Evolutionary conservation across 2,797 vertebrate species (phyloP).

Genomic region (Scolopax bukidnonensis): DNA sequence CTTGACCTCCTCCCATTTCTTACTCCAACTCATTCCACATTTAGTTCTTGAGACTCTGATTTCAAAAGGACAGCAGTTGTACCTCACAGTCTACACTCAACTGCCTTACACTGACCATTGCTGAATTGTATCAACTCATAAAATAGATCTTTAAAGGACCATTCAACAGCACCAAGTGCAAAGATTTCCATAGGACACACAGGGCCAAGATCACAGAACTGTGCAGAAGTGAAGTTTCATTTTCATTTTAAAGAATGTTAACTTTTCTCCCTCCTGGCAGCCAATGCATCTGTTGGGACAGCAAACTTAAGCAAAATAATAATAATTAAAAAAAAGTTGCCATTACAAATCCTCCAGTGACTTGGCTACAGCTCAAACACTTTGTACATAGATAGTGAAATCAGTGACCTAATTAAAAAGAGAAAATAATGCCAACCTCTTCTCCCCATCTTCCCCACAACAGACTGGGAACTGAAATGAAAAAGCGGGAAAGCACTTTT

Average conservation of each 20-base stretch:
- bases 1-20: background rate
- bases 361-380: background rate
- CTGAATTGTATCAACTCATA: background rate
- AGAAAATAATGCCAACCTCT: background rate
- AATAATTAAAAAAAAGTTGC: background rate
- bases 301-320: background rate
- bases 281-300: background rate
- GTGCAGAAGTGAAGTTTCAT: background rate
- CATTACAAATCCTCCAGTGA: background rate
- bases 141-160: background rate
- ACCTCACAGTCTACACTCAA: background rate
- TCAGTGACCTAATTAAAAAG: background rate
- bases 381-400: background rate
- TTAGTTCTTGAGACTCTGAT: background rate
- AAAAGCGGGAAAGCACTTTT: background rate
- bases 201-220: background rate
- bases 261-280: background rate
- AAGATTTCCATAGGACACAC: background rate
- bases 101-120: background rate
- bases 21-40: background rate
- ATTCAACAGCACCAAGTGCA: background rate
- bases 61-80: background rate
- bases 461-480: background rate
- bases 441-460: background rate
- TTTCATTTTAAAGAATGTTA: background rate